phyloP scores from a whole-genome alignment of 2,113 vertebrate species.

The Cochlearius cochlearius region DNA sequence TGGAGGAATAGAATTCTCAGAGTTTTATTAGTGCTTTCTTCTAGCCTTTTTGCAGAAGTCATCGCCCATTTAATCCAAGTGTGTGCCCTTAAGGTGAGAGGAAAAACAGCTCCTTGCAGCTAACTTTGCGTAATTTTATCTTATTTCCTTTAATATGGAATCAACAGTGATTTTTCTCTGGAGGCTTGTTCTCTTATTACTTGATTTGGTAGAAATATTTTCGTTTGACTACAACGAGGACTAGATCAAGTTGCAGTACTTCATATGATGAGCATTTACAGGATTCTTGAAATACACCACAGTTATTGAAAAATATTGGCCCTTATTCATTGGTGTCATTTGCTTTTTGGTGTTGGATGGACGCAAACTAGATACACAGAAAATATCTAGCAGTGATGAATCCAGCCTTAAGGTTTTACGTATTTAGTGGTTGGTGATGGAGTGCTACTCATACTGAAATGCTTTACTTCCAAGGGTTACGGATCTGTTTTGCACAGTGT shows the following conservation, averaged over 20 bases:
- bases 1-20: background rate
- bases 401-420: background rate
- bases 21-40: background rate
- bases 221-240: background rate
- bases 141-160: background rate
- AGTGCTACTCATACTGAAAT: background rate
- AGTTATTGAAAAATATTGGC: background rate
- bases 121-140: background rate
- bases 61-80: background rate
- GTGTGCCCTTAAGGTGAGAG: background rate
- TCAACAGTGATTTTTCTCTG: background rate
- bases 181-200: background rate
- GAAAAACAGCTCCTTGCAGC: background rate
- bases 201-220: background rate
- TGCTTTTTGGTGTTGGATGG: background rate
- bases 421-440: background rate
- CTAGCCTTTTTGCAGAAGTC: background rate
- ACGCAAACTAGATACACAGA: background rate
- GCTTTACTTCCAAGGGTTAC: background rate
- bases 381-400: background rate
- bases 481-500: background rate
- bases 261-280: background rate
- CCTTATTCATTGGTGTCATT: background rate
- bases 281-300: background rate
- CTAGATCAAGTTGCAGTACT: background rate